These are phyloP conservation scores for Copsychus sechellarum DNA, from an alignment of 2,113 vertebrate genomes.

Conservation along the genomic window DNA sequence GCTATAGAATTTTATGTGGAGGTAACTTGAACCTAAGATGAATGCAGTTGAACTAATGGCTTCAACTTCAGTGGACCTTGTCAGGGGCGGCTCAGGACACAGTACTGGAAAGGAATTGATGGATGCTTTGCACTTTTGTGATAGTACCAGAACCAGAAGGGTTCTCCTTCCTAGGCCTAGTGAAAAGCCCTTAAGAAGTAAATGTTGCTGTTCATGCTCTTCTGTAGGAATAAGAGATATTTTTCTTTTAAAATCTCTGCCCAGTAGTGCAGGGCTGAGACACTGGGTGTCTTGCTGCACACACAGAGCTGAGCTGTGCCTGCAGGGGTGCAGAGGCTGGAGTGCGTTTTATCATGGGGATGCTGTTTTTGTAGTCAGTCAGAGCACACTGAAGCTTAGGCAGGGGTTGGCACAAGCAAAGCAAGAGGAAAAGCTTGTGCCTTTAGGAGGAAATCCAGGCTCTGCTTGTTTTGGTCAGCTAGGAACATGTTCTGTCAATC, in stretches of 20 bases:
- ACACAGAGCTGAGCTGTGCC: background rate
- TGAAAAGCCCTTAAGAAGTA: background rate
- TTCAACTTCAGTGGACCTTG: background rate
- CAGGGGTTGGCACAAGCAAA: background rate
- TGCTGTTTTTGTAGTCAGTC: background rate
- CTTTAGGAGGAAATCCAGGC: background rate
- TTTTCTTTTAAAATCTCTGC: background rate
- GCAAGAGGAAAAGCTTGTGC: background rate
- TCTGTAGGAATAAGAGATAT: background rate
- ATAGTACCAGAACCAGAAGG: too few species aligned
- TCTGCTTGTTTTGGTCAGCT: slow-evolving; percentile 6
- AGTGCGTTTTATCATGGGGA: background rate
- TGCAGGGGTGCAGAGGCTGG: background rate
- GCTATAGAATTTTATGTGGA: background rate
- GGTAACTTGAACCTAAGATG: background rate
- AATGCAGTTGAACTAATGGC: background rate
- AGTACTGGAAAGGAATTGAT: background rate
- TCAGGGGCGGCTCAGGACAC: background rate
- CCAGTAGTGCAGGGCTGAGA: background rate
- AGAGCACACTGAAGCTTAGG: background rate
- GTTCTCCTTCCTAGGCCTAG: background rate
- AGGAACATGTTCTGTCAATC: background rate
- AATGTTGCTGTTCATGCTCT: background rate
- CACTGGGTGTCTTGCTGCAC: background rate
- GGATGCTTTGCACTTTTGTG: background rate